Evolutionary conservation across 1,140 invertebrate species (phyloP), one percentile per base, ranked within the genome.

Genomic region (Sarcophaga bullata): DNA sequence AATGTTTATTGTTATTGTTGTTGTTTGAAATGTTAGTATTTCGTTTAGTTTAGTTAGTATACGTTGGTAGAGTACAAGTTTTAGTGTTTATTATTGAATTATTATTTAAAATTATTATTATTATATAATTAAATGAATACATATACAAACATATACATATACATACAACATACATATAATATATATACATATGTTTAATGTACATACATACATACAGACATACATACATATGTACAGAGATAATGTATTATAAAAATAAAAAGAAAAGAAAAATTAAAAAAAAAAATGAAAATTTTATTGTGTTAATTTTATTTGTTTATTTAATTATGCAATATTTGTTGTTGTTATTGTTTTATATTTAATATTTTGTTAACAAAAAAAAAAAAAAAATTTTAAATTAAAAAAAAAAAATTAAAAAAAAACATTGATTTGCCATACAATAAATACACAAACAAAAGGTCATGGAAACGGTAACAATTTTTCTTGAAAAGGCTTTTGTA

Each of bases 371-470:
- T 17, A 11, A n/a, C 5, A 76, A 76, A 46, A n/a, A 49, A n/a
- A 48, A 76, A 76, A 46, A n/a, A 49, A 15, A 48, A 49, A 76
- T 76, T 37, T 76, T 73, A n/a, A 49, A 76, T 76, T 47, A 80
- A 25, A 25, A 19, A 54, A 68, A 48, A 75, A 46, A 72, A 78
- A 78, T 78, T 78, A 78, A 49, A 50, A 50, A 68, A 84, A 84
- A 84, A 83, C 84, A 85, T 37, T 37, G 25, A 37, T 83, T 83
- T 88, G 73, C 83, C 73, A 86, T 88, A 87, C 85, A 84, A 78
- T 85, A 84, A 84, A 82, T 84, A 84, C 85, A 88, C 87, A 87
- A 80, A 88, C 86, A 88, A 86, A 81, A 72, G 25, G 1, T 37
- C 17, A 49, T 8, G 37, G 52, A 68, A 75, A 80, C 54, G 48